Evolutionary conservation across 2,888 invertebrate species (phyloP), one percentile per base, ranked within the genome.

Genomic region (Cataglyphis altisquamis): DNA sequence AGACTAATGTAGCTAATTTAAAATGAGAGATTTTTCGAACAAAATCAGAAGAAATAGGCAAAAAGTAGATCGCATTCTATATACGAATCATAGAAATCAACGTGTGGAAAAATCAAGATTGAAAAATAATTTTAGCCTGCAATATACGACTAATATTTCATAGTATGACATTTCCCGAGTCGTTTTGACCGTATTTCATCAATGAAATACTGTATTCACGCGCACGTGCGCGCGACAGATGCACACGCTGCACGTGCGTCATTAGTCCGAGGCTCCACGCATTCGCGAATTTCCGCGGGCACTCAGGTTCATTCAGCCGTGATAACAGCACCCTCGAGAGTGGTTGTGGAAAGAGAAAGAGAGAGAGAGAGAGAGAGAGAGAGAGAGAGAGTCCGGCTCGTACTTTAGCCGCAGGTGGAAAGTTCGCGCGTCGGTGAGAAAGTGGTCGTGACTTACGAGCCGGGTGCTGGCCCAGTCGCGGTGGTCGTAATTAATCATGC

Each of bases 401-500:
- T 74, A 81, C 45, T 78, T 77, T 45, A 57, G 57, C 52, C 62
- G 57, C 64, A 48, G 80, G 70, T 72, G 60, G 60, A 68, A 70
- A 73, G 84, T 73, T 84, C 73, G 62, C 72, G 72, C 32, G 15
- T 12, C 10, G 66, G 12, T 39, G 68, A 74, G 72, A 84, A 75
- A 84, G 82, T 75, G 66, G 55, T 36, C 55, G 55, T 72, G 85
- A 75, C 72, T 81, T 84, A 82, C 41, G 84, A 84, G 70, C 70
- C 68, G 45, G 60, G 48, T 36, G 72, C 72, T 39, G 48, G 63
- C 62, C 82, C 57, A 41, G 48, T 57, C 57, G 36, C 41, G 18
- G 41, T 36, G 63, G 32, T 39, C 57, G 78, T 80, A 55, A 86
- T 86, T 86, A 86, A 86, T 86, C 85, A 80, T 83, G 67, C 41